Conservation (phyloP, 2,113 vertebrate species). For the Hippocampus comes region DNA sequence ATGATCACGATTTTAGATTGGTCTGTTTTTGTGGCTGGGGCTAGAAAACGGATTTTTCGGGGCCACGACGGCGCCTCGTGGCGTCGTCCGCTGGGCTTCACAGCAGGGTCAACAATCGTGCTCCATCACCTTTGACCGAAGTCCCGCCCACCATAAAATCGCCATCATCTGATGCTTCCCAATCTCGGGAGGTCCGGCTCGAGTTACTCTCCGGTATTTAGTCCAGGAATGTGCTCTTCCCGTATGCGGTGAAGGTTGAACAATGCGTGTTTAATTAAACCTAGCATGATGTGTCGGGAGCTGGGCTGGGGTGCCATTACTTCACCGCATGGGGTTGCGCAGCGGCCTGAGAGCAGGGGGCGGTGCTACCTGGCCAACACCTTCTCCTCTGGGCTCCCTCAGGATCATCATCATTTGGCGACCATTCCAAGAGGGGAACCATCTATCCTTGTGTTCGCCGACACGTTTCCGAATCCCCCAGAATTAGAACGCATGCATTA, state of each 20-base stretch:
- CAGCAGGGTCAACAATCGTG: slow-evolving; percentile 50
- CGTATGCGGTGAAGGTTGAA: slow-evolving; percentile 33
- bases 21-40: background rate
- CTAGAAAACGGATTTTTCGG: background rate
- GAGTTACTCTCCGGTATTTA: slow-evolving; percentile 39
- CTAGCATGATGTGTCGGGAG: slow-evolving; percentile 4
- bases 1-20: no score
- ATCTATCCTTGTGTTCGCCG: background rate
- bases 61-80: slow-evolving; percentile 20
- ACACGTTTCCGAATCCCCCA: background rate
- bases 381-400: slow-evolving; percentile 17
- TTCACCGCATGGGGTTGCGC: slow-evolving; percentile 35
- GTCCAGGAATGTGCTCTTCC: slow-evolving; percentile 17
- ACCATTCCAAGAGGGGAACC: background rate
- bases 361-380: slow-evolving; percentile 36
- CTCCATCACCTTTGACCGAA: slow-evolving; percentile 30
- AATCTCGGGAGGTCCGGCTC: slow-evolving; percentile 30
- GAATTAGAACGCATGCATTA: background rate
- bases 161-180: slow-evolving; percentile 3
- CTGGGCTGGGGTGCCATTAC: slow-evolving; percentile 18
- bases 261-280: slow-evolving; percentile 42
- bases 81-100: slow-evolving; percentile 55
- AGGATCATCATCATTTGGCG: background rate
- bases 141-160: slow-evolving; percentile 49
- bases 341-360: slow-evolving; percentile 29